Base-by-base conservation (phyloP, 1,140 invertebrate genomes). In the Apis dorsata region DNA sequence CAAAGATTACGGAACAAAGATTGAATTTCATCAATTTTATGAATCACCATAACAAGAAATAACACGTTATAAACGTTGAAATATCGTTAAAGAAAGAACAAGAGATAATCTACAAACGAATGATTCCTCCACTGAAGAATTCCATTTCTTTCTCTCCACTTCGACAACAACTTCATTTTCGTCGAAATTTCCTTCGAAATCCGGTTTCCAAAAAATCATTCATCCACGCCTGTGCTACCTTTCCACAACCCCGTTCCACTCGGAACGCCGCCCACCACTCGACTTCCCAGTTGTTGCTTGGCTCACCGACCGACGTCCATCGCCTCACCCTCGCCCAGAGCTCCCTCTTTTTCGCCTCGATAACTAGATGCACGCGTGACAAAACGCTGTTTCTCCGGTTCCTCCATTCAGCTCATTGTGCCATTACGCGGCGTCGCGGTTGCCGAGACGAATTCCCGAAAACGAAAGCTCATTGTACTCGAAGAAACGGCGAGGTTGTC, bases 371-470 rank as follows among this genome's bases (percentile, higher is more conserved):
- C 44, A 53, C 80, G 55, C 63, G 73, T 77, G 73, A 82, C 80
- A 70, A 69, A 82, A 77, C 55, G 55, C 55, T 62, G 73, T 69
- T 77, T 77, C 69, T 60, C 65, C 9, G 17, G 15, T 1, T 9
- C 34, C n/a, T 10, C 10, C 17, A n/a, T 79, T 79, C 13, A 24
- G n/a, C 34, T 8, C 44, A 51, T 79, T 60, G 76, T 79, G 53
- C 17, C 19, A 53, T 53, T 53, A 9, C 28, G 8, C 15, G 34
- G 21, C 69, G 70, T 65, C 62, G 59, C 15, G 51, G 59, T 11
- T 28, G 53, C 74, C 79, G 65, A 53, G 57, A 82, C 80, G 80
- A 82, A 82, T 82, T 70, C 80, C 28, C 49, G 57, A 82, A 82
- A 77, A 69, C 74, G 65, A 59, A 70, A 51, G 63, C 44, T 55